These are phyloP conservation scores for Torymus aiolomorphi DNA, from an alignment of 2,888 invertebrate species.

Conservation along the genomic window DNA sequence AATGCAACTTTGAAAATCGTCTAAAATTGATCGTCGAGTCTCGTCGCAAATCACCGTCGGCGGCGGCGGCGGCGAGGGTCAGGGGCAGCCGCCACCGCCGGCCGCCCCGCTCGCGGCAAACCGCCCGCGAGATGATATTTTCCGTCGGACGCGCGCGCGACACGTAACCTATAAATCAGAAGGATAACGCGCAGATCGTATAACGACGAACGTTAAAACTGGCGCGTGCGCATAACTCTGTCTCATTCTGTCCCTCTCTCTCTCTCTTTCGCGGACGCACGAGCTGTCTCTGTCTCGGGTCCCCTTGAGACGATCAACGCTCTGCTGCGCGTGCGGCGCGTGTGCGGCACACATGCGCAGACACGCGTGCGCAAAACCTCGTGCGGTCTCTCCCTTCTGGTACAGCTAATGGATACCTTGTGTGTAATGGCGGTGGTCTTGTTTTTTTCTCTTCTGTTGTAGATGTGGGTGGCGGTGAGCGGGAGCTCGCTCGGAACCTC, in stretches of 20 bases:
- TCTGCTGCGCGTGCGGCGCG: not conserved
- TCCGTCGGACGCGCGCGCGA: slow-evolving; percentile 42
- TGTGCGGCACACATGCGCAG: slow-evolving; percentile 53
- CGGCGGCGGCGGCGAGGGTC: slow-evolving; percentile 1
- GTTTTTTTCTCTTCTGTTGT: slow-evolving; percentile 74
- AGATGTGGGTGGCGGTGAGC: slow-evolving; percentile 77
- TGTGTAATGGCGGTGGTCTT: slow-evolving; percentile 76
- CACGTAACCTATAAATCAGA: slow-evolving; percentile 67
- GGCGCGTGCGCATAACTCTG: slow-evolving; percentile 52
- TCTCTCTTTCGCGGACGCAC: not conserved
- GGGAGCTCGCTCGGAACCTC: slow-evolving; percentile 69
- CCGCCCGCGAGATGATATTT: slow-evolving; percentile 54
- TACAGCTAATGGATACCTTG: slow-evolving; percentile 73
- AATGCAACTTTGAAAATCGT: slow-evolving; percentile 43
- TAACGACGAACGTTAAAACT: slow-evolving; percentile 58
- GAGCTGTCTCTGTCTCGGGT: not conserved
- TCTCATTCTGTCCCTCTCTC: slow-evolving; percentile 5
- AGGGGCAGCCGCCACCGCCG: not conserved
- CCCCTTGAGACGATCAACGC: too few relatives aligned
- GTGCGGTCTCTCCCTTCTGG: slow-evolving; percentile 64
- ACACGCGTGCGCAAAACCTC: slow-evolving; percentile 63
- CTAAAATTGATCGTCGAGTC: slow-evolving; percentile 53
- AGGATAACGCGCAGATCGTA: slow-evolving; percentile 66
- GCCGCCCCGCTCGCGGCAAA: not conserved
- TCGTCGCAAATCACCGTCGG: slow-evolving; percentile 53